Percentiles rank a stretch among this genome's conserved stretches.
Evolutionary conservation across 1,140 invertebrate species (phyloP).

Genomic region (Pectinophora gossypiella): DNA sequence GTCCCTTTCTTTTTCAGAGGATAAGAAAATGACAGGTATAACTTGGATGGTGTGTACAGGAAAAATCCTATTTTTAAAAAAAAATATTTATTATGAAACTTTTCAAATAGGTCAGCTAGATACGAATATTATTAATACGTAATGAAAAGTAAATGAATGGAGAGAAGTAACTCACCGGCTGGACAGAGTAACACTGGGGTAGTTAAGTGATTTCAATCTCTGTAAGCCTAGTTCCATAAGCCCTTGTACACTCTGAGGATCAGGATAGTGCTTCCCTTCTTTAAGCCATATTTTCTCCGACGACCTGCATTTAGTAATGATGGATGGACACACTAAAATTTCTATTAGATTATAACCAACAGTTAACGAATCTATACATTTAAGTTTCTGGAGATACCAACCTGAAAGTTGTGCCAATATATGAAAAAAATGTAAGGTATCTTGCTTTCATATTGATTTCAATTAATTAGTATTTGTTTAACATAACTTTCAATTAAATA

Average conservation of each 20-base stretch:
- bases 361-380: too few relatives aligned
- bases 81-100: not conserved
- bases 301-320: conserved; percentile 28
- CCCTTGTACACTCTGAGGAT: conserved; percentile 80
- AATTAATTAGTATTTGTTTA: not conserved
- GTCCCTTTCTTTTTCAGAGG: too few relatives aligned
- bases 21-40: too few relatives aligned
- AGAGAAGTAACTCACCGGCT: conserved; percentile 80
- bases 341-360: not conserved
- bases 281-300: conserved; percentile 61
- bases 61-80: not conserved
- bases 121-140: not conserved
- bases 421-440: conserved; percentile 78
- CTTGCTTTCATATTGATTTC: conserved; percentile 65
- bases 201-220: conserved; percentile 64
- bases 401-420: conserved; percentile 79
- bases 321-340: not conserved
- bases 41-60: too few relatives aligned
- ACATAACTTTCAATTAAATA: not conserved
- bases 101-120: not conserved
- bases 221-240: conserved; percentile 77
- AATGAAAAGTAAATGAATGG: not conserved
- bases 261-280: conserved; percentile 43
- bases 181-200: conserved; percentile 74
- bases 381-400: conserved; percentile 28